Base-by-base conservation (phyloP, 2,797 vertebrate genomes). In the Anguilla anguilla region DNA sequence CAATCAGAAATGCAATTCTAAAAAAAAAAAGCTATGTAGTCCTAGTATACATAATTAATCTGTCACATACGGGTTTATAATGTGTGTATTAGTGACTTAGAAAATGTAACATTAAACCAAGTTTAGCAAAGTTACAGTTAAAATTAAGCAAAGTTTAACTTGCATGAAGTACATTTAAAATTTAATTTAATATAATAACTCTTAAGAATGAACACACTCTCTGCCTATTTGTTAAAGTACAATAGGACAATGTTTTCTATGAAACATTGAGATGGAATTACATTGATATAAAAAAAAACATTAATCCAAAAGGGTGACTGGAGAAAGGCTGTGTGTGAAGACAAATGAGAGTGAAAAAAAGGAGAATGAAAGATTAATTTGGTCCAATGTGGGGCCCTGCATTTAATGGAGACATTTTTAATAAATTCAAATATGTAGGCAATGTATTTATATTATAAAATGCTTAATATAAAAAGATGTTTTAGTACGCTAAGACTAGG, bases 1-100 rank as follows among this genome's bases (percentile, higher is more conserved):
- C 22, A 61, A 85, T 83, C 59, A 61, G 15, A 72, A 64, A 69
- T n/a, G 2, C 77, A 74, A 61, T 39, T 85, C 64, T 85, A 83
- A 74, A 88, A 88, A 57, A 83, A 83, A 39, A 57, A 69, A 83
- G 51, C 49, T 25, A 82, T 83, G 61, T 55, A 55, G 53, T 57
- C 55, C 55, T 17, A 19, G 55, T 57, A 57, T 57, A 3, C 55
- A 57, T 17, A 57, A 15, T 57, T 15, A 57, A 57, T 57, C 53
- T 64, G 61, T 64, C 25, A 22, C 64, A 67, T 67, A 67, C 7
- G n/a, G 64, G 64, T 67, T n/a, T 67, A 28, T 25, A 61, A 61
- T 4, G 59, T 61, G 3, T 19, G 17, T 61, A 17, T 61, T 25
- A n/a, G 64, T 15, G 15, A n/a, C 64, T n/a, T 28, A 28, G 22